phyloP scores from a whole-genome alignment of 2,797 vertebrate genomes.

The Nannoperca australis region DNA sequence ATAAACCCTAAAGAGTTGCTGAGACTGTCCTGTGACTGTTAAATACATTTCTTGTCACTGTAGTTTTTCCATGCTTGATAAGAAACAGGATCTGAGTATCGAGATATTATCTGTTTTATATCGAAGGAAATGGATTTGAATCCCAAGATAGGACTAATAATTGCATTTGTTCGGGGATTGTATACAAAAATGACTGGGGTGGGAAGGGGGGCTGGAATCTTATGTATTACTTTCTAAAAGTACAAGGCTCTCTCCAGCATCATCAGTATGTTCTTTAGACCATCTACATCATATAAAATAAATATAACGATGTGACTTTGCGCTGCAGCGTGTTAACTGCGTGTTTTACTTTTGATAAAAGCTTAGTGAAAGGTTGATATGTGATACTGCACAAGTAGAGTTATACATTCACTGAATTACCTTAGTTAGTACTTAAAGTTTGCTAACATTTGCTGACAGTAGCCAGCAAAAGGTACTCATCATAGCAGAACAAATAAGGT shows the following conservation, averaged over 20 bases:
- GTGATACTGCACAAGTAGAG: not conserved
- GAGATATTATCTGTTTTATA: slow-evolving; percentile 5
- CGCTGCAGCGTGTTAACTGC: not conserved
- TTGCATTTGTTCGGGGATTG: slow-evolving; percentile 8
- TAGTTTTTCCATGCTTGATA: not conserved
- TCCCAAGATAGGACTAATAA: slow-evolving; percentile 2
- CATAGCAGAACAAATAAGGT: not conserved
- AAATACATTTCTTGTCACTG: not conserved
- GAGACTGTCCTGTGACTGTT: slow-evolving; percentile 15
- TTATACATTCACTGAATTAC: too few species aligned
- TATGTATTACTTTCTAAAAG: not conserved
- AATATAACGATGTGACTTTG: not conserved
- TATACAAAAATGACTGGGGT: not conserved
- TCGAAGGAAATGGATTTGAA: slow-evolving; percentile 1
- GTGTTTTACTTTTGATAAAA: not conserved
- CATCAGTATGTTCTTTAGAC: not conserved
- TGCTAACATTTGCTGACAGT: not conserved
- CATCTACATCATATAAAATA: too few species aligned
- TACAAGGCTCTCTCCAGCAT: not conserved
- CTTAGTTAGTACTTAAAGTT: not conserved
- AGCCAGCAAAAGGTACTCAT: not conserved
- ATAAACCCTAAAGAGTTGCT: not conserved
- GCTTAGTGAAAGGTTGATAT: not conserved
- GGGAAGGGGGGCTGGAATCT: too few species aligned
- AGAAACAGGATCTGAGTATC: not conserved